Percentiles rank a stretch among this genome's conserved stretches.
These are phyloP conservation scores for Drosophila mayri DNA, from an alignment of 1,140 invertebrate species.

Conservation along the genomic window DNA sequence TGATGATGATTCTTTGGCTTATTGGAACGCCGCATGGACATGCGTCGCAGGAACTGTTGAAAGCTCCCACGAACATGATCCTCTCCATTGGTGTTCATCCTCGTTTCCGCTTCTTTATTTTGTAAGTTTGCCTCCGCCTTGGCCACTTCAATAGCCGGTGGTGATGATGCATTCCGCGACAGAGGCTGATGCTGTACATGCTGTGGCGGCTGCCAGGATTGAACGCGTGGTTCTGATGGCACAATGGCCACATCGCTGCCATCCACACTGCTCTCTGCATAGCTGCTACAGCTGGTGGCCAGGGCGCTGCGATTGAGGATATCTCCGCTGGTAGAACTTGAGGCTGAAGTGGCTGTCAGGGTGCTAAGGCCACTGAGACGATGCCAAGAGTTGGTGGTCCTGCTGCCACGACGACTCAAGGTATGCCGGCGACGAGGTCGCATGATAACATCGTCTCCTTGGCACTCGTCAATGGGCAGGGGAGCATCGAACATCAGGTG, in stretches of 20 bases:
- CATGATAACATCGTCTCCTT: slow-evolving; percentile 79
- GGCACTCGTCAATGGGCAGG: slow-evolving; percentile 88
- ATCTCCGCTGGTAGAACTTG: slow-evolving; percentile 68
- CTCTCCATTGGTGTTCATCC: background rate
- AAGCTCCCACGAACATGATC: slow-evolving; percentile 64
- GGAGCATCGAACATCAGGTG: slow-evolving; percentile 88
- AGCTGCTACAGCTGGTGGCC: slow-evolving; percentile 70
- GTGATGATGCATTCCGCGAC: slow-evolving; percentile 75
- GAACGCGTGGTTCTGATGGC: slow-evolving; percentile 30
- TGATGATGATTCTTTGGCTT: slow-evolving; percentile 69
- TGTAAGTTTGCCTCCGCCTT: slow-evolving; percentile 5
- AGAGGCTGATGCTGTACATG: slow-evolving; percentile 61
- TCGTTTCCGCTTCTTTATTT: background rate
- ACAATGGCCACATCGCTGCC: slow-evolving; percentile 29
- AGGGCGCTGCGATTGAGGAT: slow-evolving; percentile 59
- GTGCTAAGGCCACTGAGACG: slow-evolving; percentile 68
- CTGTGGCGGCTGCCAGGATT: slow-evolving; percentile 54
- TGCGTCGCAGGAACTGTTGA: slow-evolving; percentile 81
- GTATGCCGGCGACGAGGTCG: slow-evolving; percentile 63
- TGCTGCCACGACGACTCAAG: slow-evolving; percentile 47
- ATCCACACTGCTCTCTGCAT: slow-evolving; percentile 61
- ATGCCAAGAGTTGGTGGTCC: slow-evolving; percentile 62
- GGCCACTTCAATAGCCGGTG: slow-evolving; percentile 60
- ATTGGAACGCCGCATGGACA: slow-evolving; percentile 81
- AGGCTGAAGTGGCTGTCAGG: slow-evolving; percentile 65